Conservation (phyloP, 2,888 invertebrate species). For the Thereva nobilitata region DNA sequence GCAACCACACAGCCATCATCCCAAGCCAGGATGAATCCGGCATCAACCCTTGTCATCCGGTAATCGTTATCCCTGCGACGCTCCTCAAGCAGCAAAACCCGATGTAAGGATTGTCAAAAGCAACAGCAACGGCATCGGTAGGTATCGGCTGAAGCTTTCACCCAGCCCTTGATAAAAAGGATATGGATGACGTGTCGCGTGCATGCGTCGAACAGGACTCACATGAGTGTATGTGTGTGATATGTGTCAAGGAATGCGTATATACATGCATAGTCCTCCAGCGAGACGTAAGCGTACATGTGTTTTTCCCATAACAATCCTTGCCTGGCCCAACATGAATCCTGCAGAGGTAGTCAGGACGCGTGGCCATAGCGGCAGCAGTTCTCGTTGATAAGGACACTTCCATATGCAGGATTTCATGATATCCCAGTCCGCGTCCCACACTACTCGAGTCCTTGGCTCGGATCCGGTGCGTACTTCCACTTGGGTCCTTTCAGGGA, state of each 20-base stretch:
- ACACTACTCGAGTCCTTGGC: no score
- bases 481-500: no score
- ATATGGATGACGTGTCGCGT: slow-evolving; percentile 5
- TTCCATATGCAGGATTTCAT: no score
- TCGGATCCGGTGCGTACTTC: no score
- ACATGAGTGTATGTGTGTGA: slow-evolving; percentile 3
- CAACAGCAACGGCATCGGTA: no score
- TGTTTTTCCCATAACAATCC: neutral
- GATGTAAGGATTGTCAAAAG: no score
- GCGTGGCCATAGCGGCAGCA: neutral
- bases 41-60: no score
- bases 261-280: no score
- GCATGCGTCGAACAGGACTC: slow-evolving; percentile 7
- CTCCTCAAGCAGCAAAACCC: no score
- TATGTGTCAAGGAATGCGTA: slow-evolving; percentile 24
- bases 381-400: no score
- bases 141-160: slow-evolving; percentile 11
- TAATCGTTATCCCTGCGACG: slow-evolving; percentile 4
- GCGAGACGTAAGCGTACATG: neutral
- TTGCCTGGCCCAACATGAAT: slow-evolving; percentile 27
- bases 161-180: slow-evolving; percentile 6
- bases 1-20: neutral
- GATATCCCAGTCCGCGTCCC: no score
- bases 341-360: slow-evolving; percentile 21
- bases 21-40: no score